Evolutionary conservation across 1,140 invertebrate species (phyloP).

Genomic region (Drosophila rufa): DNA sequence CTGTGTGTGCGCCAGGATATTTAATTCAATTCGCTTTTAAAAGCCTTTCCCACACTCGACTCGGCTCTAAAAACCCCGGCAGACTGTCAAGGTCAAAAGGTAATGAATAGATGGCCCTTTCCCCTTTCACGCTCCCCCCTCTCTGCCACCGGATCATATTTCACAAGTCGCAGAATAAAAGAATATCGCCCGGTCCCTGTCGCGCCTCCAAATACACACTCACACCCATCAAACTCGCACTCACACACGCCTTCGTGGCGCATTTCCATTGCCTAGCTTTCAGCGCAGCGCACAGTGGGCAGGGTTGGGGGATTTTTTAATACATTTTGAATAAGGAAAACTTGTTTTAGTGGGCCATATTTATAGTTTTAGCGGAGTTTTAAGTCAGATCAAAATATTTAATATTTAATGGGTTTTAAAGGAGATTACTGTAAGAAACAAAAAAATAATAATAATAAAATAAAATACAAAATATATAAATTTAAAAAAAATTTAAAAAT

Average conservation of each 20-base stretch:
- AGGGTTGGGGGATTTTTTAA: too few species aligned
- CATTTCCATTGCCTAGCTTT: slow-evolving; percentile 47
- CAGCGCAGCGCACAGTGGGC: slow-evolving; percentile 31
- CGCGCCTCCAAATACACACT: not conserved
- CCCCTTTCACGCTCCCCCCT: not conserved
- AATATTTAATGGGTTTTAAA: too few species aligned
- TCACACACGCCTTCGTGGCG: not conserved
- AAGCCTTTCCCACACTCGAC: slow-evolving; percentile 47
- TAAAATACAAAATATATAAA: too few species aligned
- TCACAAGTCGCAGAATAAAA: slow-evolving; percentile 48
- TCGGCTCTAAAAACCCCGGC: slow-evolving; percentile 28
- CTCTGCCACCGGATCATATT: slow-evolving; percentile 36
- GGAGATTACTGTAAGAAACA: too few species aligned
- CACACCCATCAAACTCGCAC: not conserved
- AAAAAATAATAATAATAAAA: not conserved
- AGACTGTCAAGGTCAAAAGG: slow-evolving; percentile 55
- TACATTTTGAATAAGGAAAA: not conserved
- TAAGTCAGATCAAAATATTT: not conserved
- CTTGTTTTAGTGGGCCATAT: not conserved
- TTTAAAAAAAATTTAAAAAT: too few species aligned
- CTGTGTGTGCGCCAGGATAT: slow-evolving; percentile 26
- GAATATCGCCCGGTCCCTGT: slow-evolving; percentile 8
- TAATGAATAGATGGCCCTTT: slow-evolving; percentile 39
- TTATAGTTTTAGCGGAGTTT: not conserved
- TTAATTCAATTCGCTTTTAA: slow-evolving; percentile 53